Conservation (phyloP, 2,888 invertebrate species). For the Lydus trimaculatus region DNA sequence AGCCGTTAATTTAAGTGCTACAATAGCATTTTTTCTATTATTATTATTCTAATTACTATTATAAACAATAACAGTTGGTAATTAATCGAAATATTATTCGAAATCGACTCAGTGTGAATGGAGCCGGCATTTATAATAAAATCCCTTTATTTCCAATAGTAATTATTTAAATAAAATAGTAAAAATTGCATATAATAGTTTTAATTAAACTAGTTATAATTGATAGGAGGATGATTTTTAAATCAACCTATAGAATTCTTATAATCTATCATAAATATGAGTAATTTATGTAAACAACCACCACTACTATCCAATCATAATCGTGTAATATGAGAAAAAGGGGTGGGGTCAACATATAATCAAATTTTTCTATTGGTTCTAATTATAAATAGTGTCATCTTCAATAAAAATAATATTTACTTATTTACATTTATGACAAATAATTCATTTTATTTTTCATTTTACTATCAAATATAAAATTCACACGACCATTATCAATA, state of each 20-base stretch:
- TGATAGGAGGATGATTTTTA: too few relatives aligned
- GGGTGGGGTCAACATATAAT: neutral
- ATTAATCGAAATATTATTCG: neutral
- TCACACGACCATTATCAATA: neutral
- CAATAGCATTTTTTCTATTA: neutral
- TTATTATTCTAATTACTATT: too few relatives aligned
- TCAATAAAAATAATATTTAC: too few relatives aligned
- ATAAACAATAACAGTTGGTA: neutral
- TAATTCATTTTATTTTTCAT: too few relatives aligned
- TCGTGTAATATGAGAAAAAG: neutral
- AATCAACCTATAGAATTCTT: neutral
- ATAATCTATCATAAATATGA: neutral
- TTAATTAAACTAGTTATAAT: too few relatives aligned
- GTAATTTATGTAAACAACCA: neutral
- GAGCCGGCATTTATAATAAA: neutral
- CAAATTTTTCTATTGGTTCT: slow-evolving; percentile 2
- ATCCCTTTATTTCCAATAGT: neutral
- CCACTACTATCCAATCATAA: neutral
- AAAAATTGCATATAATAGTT: too few relatives aligned
- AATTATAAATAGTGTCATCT: neutral
- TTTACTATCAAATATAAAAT: too few relatives aligned
- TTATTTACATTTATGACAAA: too few relatives aligned
- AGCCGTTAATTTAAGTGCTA: neutral
- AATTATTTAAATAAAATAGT: neutral
- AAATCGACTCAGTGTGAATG: neutral